Percentiles rank a stretch among this genome's conserved stretches.
These are phyloP conservation scores for Upupa epops DNA, from an alignment of 2,113 vertebrate genomes.

Conservation along the genomic window DNA sequence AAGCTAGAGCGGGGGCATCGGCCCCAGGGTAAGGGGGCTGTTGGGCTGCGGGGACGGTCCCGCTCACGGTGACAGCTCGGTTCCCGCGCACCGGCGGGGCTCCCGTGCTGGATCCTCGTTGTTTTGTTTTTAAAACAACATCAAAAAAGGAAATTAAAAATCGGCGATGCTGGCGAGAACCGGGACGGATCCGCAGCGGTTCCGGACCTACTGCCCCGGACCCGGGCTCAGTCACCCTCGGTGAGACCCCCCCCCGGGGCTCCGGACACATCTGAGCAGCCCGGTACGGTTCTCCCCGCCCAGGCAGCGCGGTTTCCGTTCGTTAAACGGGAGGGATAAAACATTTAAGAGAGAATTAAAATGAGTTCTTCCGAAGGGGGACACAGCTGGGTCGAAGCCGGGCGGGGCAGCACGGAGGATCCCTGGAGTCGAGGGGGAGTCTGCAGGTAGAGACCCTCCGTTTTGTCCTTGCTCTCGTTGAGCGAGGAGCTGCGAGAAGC, in stretches of 20 bases:
- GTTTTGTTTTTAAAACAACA: conserved; percentile 38
- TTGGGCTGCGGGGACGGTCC: neutral
- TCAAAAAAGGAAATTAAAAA: conserved; percentile 66
- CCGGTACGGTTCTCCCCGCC: neutral
- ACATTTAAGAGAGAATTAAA: neutral
- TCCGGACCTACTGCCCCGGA: no score
- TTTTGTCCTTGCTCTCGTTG: neutral
- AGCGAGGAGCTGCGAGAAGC: fast-evolving
- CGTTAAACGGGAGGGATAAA: neutral
- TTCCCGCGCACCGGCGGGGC: conserved; percentile 59
- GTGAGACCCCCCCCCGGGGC: neutral
- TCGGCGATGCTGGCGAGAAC: neutral
- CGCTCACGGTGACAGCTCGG: conserved; percentile 48
- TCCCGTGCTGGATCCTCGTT: neutral
- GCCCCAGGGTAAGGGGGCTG: neutral
- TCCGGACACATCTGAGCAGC: neutral
- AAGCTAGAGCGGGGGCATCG: neutral
- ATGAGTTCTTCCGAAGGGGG: neutral
- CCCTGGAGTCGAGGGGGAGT: fast-evolving
- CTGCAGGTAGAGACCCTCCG: neutral
- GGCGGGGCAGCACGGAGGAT: neutral
- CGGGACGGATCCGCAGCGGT: no score
- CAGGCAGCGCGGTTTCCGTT: neutral
- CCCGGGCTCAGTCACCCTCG: no score
- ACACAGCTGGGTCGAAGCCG: neutral